Percentiles rank a stretch among this genome's conserved stretches.
phyloP scores from a whole-genome alignment of 2,797 vertebrate species.

The Loris lydekkerianus region DNA sequence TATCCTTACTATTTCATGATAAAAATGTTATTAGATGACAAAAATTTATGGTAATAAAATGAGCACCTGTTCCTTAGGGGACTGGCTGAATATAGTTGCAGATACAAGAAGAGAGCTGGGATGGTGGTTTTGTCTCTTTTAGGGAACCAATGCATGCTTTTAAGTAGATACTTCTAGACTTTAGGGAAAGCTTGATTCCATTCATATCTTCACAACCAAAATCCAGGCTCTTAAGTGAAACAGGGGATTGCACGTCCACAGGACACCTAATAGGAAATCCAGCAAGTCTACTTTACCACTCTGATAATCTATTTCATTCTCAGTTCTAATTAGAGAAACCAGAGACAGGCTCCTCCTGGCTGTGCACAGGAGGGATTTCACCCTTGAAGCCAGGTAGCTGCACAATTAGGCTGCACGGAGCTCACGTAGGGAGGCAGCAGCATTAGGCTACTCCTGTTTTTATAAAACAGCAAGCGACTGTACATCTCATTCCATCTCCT shows the following conservation, averaged over 20 bases:
- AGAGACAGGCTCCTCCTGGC: background rate
- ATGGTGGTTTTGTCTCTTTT: background rate
- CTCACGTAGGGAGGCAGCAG: too few species aligned
- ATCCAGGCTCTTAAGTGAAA: background rate
- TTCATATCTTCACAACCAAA: background rate
- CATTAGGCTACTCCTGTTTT: background rate
- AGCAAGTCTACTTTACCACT: background rate
- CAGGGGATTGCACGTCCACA: background rate
- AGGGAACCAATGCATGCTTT: background rate
- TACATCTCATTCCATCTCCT: background rate
- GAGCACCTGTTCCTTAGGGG: background rate
- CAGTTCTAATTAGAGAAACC: background rate
- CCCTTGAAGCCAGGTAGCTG: background rate
- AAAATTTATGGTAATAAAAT: background rate
- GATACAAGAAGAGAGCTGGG: background rate
- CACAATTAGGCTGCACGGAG: rapidly evolving
- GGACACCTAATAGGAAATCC: background rate
- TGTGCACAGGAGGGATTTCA: background rate
- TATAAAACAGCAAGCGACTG: background rate
- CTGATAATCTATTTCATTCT: background rate
- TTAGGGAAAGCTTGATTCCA: background rate
- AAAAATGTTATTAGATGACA: background rate
- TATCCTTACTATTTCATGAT: background rate
- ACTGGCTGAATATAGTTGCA: background rate
- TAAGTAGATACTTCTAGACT: background rate